Conservation (phyloP, 2,888 invertebrate species). For the Coelopa pilipes region DNA sequence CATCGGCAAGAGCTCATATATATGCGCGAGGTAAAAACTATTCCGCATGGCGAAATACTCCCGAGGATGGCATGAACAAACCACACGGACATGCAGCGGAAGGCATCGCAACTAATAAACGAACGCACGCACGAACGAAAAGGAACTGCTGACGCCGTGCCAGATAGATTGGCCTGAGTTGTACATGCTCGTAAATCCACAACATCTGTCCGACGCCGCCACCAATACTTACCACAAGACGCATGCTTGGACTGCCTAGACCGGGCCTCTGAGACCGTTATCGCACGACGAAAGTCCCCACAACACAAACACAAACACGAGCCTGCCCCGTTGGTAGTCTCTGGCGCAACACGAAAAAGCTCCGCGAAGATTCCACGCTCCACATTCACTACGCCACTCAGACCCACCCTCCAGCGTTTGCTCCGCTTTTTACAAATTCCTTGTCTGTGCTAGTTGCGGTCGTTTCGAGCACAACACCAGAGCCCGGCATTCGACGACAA, state of each 20-base stretch:
- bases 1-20: too few species aligned
- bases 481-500: too few species aligned
- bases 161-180: constrained; percentile 1
- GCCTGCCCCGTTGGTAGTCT: neutral
- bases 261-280: neutral
- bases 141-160: constrained; percentile 10
- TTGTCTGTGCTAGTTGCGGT: too few species aligned
- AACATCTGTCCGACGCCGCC: neutral
- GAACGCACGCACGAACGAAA: constrained; percentile 21
- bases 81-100: constrained; percentile 6
- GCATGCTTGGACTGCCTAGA: constrained; percentile 19
- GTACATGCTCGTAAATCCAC: neutral
- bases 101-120: constrained; percentile 24
- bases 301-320: neutral
- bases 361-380: too few species aligned
- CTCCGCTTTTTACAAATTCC: too few species aligned
- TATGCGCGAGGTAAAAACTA: too few species aligned
- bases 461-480: too few species aligned
- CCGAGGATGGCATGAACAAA: constrained; percentile 6
- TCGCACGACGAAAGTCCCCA: neutral
- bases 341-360: too few species aligned
- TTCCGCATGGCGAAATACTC: too few species aligned
- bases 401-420: too few species aligned
- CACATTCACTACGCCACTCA: too few species aligned
- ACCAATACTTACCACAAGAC: neutral